phyloP scores from a whole-genome alignment of 2,113 vertebrate genomes.

The rat (Rattus norvegicus) region DNA sequence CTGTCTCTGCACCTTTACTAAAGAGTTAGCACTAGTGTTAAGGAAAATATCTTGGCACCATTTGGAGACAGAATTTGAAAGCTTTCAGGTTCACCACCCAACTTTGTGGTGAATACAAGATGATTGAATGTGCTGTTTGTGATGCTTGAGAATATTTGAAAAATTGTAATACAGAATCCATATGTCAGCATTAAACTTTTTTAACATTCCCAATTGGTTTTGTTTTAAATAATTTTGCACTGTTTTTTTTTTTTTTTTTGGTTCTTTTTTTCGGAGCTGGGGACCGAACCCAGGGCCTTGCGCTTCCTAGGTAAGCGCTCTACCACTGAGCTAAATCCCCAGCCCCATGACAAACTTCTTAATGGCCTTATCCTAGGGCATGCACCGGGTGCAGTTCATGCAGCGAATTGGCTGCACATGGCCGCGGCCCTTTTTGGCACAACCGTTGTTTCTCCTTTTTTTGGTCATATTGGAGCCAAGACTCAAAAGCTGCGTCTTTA shows the following conservation, averaged over 20 bases:
- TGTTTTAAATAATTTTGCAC: constrained; percentile 45
- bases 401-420: no score
- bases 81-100: neutral
- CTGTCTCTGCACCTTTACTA: constrained; percentile 33
- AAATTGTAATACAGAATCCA: neutral
- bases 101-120: constrained; percentile 5
- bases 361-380: no score
- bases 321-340: no score
- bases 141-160: constrained; percentile 39
- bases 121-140: constrained; percentile 48
- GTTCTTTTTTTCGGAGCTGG: no score
- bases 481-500: neutral
- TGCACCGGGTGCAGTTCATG: no score
- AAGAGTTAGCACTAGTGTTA: constrained; percentile 22
- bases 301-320: no score
- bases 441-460: no score
- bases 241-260: no score
- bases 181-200: constrained; percentile 41
- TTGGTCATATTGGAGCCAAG: no score
- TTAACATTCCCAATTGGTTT: constrained; percentile 47
- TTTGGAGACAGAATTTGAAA: constrained; percentile 55
- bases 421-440: no score
- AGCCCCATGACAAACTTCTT: no score
- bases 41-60: constrained; percentile 52
- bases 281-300: no score